A percentile compares a stretch with the other conserved stretches of the same genome.
phyloP scores from a whole-genome alignment of 2,113 vertebrate species.

The Empidonax traillii region DNA sequence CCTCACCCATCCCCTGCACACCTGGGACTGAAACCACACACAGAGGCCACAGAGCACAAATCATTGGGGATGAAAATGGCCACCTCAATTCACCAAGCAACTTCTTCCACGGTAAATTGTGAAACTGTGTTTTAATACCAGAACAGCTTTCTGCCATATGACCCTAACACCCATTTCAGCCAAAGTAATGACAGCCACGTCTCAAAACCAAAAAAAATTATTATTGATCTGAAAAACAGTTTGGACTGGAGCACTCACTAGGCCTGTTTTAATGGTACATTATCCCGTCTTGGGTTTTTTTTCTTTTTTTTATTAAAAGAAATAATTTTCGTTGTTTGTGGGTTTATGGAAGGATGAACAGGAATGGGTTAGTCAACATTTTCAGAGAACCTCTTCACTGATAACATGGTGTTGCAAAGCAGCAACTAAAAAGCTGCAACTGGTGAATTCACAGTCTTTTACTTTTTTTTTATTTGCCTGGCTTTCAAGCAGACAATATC shows the following conservation, averaged over 20 bases:
- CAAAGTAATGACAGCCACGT: background rate
- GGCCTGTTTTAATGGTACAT: background rate
- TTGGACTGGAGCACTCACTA: background rate
- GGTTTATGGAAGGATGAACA: conserved; percentile 53
- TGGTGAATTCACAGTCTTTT: background rate
- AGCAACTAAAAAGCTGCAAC: background rate
- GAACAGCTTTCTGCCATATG: background rate
- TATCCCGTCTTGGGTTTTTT: background rate
- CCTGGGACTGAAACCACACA: background rate
- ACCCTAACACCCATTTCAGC: background rate
- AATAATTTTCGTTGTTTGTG: conserved; percentile 24
- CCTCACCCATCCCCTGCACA: background rate
- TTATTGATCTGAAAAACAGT: background rate
- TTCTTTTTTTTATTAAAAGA: conserved; percentile 44
- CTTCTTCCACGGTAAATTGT: background rate
- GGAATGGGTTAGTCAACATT: conserved; percentile 35
- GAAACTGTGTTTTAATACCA: background rate
- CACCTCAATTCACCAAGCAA: background rate
- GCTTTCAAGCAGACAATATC: background rate
- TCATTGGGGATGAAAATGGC: background rate
- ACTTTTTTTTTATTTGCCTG: background rate
- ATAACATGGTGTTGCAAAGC: conserved; percentile 5
- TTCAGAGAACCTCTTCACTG: conserved; percentile 13
- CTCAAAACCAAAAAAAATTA: conserved; percentile 15
- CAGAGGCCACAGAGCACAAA: background rate